phyloP scores from a whole-genome alignment of 37 sponge, comb jelly and placozoan species.

The Petrosia ficiformis region DNA sequence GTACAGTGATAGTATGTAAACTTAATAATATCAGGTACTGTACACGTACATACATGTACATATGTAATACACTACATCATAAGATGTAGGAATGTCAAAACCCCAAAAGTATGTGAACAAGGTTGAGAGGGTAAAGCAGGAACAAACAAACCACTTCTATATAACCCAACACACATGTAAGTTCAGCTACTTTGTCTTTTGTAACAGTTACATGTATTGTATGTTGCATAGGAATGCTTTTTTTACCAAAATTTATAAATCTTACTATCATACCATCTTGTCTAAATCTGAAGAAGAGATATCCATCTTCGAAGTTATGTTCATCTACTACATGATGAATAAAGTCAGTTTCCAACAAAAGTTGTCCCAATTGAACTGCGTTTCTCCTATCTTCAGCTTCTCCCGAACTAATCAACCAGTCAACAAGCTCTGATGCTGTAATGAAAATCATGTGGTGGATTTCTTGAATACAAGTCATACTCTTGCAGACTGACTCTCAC shows the following conservation, averaged over 20 bases:
- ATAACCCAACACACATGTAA: too few relatives aligned
- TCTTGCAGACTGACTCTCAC: not conserved
- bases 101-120: too few relatives aligned
- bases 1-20: too few relatives aligned
- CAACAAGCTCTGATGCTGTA: constrained; percentile 79
- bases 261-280: constrained; percentile 59
- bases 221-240: too few relatives aligned
- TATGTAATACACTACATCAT: not conserved
- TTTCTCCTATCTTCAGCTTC: constrained; percentile 50
- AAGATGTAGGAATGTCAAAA: too few relatives aligned
- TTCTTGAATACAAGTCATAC: too few relatives aligned
- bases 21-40: not conserved
- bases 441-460: too few relatives aligned
- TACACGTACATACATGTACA: constrained; percentile 16
- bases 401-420: constrained; percentile 65
- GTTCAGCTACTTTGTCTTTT: too few relatives aligned
- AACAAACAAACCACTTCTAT: too few relatives aligned
- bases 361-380: constrained; percentile 69
- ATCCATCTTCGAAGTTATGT: constrained; percentile 80
- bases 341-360: constrained; percentile 72
- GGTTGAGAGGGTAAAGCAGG: too few relatives aligned
- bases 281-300: constrained; percentile 81
- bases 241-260: too few relatives aligned
- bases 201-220: too few relatives aligned
- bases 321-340: constrained; percentile 87